Evolutionary conservation across 2,797 vertebrate species (phyloP).

Genomic region (Oreortyx pictus): DNA sequence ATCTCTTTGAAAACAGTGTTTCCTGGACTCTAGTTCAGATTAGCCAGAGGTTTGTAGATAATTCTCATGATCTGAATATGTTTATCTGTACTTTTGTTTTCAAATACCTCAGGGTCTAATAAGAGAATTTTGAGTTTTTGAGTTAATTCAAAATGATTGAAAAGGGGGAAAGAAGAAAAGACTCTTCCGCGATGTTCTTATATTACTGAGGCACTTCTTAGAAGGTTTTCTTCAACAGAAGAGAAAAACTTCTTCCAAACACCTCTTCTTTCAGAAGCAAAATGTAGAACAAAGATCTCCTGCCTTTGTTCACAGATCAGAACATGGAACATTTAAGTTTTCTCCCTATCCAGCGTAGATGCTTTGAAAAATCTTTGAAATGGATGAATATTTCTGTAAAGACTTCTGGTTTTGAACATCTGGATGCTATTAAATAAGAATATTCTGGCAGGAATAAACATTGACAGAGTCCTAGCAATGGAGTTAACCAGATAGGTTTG

Average conservation of each 20-base stretch:
- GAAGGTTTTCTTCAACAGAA: neutral
- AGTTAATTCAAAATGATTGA: neutral
- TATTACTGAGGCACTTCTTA: neutral
- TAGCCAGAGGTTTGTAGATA: neutral
- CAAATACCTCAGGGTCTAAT: neutral
- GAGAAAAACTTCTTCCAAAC: neutral
- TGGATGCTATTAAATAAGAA: neutral
- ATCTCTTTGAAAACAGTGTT: neutral
- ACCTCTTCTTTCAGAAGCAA: neutral
- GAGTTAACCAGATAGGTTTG: neutral
- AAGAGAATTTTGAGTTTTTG: neutral
- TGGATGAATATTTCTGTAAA: neutral
- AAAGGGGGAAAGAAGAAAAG: neutral
- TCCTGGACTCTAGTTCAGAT: neutral
- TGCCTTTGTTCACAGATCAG: neutral
- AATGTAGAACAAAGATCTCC: neutral
- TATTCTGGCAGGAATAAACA: neutral
- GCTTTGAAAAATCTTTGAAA: neutral
- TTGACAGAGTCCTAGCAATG: neutral
- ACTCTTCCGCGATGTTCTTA: neutral
- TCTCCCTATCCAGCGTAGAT: neutral
- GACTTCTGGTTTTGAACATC: neutral
- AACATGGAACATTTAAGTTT: neutral
- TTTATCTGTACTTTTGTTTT: neutral
- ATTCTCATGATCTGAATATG: neutral